A percentile compares a stretch with the other conserved stretches of the same genome.
phyloP scores from a whole-genome alignment of 2,888 invertebrate genomes.

The Lycocerus yunnanus region DNA sequence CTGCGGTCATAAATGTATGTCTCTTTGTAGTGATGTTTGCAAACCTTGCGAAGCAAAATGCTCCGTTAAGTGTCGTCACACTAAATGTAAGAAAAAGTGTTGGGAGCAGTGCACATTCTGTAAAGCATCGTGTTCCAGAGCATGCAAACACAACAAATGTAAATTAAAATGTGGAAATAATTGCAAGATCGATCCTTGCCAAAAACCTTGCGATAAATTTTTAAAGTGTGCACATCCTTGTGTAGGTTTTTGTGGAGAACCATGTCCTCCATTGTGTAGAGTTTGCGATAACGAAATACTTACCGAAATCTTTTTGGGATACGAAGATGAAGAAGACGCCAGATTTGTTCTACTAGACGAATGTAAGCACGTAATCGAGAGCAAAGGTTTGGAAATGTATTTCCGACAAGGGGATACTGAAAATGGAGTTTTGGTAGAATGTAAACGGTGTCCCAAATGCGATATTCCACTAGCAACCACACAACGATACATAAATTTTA shows the following conservation, averaged over 20 bases:
- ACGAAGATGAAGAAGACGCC: too few species aligned
- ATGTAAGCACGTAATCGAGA: conserved; percentile 59
- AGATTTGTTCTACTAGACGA: too few species aligned
- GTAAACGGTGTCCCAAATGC: too few species aligned
- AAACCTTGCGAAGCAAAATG: too few species aligned
- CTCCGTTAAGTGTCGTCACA: too few species aligned
- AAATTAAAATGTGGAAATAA: conserved; percentile 55
- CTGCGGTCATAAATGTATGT: too few species aligned
- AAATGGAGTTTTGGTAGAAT: too few species aligned
- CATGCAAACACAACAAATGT: conserved; percentile 60
- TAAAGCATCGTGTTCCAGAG: conserved; percentile 44
- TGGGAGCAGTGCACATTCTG: conserved; percentile 54
- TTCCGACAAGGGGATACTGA: too few species aligned
- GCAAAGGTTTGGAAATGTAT: conserved; percentile 57
- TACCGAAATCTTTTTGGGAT: too few species aligned
- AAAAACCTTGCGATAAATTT: too few species aligned
- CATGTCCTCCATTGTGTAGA: conserved; percentile 65
- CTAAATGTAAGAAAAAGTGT: conserved; percentile 55
- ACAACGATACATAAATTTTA: conserved; percentile 57
- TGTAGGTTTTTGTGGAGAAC: conserved; percentile 73
- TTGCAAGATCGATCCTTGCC: conserved; percentile 58
- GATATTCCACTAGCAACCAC: neutral
- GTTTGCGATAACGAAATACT: conserved; percentile 61
- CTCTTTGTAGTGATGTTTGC: too few species aligned
- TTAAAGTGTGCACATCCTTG: conserved; percentile 65